Conservation (phyloP, 1,140 invertebrate genomes). For the Bursaphelenchus mucronatus region DNA sequence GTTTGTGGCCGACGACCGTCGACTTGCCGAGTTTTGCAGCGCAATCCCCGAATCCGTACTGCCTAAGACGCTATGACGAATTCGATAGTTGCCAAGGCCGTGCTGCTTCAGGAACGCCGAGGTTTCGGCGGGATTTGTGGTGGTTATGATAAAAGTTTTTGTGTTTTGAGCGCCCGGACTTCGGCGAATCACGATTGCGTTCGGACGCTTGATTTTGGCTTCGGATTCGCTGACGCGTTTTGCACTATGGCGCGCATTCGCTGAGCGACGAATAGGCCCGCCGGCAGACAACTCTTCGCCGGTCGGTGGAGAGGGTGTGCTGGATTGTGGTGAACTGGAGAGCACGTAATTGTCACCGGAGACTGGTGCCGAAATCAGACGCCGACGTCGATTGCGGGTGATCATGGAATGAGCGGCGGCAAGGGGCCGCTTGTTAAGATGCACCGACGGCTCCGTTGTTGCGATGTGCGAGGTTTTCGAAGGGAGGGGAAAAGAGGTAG, state of each 20-base stretch:
- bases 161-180: conserved; percentile 13
- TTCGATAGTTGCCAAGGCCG: conserved; percentile 8
- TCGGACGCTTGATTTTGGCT: conserved; percentile 14
- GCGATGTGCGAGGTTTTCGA: too few relatives aligned
- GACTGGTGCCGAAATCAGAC: conserved; percentile 22
- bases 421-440: too few relatives aligned
- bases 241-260: neutral
- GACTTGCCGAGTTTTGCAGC: neutral
- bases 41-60: conserved; percentile 17
- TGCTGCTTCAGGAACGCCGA: conserved; percentile 18
- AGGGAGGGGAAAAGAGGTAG: too few relatives aligned
- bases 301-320: conserved; percentile 12
- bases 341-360: neutral
- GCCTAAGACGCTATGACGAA: neutral
- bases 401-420: neutral
- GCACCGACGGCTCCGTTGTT: too few relatives aligned
- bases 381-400: conserved; percentile 14
- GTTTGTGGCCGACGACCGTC: conserved; percentile 19
- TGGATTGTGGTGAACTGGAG: neutral
- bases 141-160: conserved; percentile 23
- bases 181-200: conserved; percentile 21
- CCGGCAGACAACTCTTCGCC: conserved; percentile 1
- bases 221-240: neutral
- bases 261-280: neutral
- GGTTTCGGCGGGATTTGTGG: conserved; percentile 18